Conservation (phyloP, 2,888 invertebrate genomes). For the Ellobium chinense region DNA sequence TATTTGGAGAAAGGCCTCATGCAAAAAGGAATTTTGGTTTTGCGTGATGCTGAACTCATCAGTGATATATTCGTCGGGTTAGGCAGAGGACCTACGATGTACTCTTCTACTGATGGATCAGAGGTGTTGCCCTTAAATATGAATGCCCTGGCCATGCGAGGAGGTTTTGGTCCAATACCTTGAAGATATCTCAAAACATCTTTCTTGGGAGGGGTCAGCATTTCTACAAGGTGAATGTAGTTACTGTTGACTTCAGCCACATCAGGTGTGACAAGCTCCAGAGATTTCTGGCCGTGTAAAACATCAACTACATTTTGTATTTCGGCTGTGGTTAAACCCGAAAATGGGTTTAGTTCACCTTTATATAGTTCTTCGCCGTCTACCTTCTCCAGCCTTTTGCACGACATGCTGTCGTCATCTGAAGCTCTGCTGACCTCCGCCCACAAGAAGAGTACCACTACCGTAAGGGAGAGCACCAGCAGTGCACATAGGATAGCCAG, state of each 20-base stretch:
- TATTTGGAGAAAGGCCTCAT: slow-evolving; percentile 67
- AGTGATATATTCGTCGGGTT: slow-evolving; percentile 55
- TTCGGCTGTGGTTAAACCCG: slow-evolving; percentile 60
- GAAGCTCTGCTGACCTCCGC: not conserved
- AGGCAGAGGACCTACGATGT: slow-evolving; percentile 66
- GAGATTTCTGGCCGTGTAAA: slow-evolving; percentile 52
- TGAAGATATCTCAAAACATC: slow-evolving; percentile 60
- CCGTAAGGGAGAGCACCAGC: not conserved
- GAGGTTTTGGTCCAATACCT: slow-evolving; percentile 56
- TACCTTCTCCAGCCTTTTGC: not conserved
- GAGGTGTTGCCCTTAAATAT: slow-evolving; percentile 64
- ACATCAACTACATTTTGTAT: slow-evolving; percentile 58
- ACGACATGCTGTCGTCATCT: not conserved
- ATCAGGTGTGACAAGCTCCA: slow-evolving; percentile 56
- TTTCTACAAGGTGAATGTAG: slow-evolving; percentile 69
- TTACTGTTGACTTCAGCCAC: slow-evolving; percentile 59
- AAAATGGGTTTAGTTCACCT: slow-evolving; percentile 57
- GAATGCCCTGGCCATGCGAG: slow-evolving; percentile 62
- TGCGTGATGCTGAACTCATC: slow-evolving; percentile 54
- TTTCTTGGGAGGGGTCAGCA: slow-evolving; percentile 61
- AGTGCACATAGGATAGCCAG: not conserved
- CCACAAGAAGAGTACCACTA: not conserved
- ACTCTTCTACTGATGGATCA: slow-evolving; percentile 69
- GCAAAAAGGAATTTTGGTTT: slow-evolving; percentile 65
- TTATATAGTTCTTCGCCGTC: slow-evolving; percentile 40